Evolutionary conservation across 2,797 vertebrate genomes (phyloP).

Genomic region (Gila robusta): DNA sequence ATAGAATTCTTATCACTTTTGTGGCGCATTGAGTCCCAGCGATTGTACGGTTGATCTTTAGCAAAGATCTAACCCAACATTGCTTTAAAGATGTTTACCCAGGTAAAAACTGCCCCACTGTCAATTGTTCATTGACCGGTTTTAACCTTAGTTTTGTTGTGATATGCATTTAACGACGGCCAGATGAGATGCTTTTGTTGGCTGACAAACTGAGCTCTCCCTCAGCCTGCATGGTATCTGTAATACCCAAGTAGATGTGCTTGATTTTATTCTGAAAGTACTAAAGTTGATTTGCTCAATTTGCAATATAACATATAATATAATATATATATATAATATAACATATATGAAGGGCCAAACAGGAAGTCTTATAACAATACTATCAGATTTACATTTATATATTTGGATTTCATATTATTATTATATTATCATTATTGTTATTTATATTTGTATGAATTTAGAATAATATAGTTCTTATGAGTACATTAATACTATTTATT

Average conservation of each 20-base stretch:
- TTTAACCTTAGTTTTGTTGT: neutral
- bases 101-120: neutral
- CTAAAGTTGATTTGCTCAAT: neutral
- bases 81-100: constrained; percentile 12
- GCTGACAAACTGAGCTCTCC: neutral
- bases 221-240: neutral
- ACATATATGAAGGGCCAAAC: neutral
- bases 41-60: constrained; percentile 11
- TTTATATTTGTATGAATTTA: neutral
- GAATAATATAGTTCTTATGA: neutral
- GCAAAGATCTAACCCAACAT: neutral
- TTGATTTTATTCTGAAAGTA: neutral
- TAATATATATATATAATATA: too few relatives aligned
- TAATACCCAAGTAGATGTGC: neutral
- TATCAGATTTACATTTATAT: neutral
- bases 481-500: neutral
- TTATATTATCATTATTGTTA: neutral
- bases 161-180: neutral
- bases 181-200: neutral
- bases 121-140: neutral
- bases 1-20: constrained; percentile 38
- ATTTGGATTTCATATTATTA: neutral
- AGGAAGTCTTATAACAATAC: neutral
- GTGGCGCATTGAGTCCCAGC: neutral
- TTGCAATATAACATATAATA: neutral